Evolutionary conservation across 1,140 invertebrate species (phyloP).

Genomic region (Cyphomyrmex costatus): DNA sequence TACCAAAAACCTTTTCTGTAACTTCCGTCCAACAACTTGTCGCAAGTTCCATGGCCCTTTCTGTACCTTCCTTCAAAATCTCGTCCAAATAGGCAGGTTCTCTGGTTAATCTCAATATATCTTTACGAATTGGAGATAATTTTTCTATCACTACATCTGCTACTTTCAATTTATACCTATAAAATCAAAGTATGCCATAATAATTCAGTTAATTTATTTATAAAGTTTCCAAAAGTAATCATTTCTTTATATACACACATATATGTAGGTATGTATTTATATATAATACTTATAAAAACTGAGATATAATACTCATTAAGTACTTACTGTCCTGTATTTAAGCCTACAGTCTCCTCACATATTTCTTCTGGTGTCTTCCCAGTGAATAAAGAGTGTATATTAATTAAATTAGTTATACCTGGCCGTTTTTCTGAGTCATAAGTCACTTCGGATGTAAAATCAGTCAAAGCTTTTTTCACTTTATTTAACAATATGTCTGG

Average conservation of each 20-base stretch:
- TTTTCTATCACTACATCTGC: conserved; percentile 92
- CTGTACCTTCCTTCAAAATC: conserved; percentile 90
- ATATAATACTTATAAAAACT: not conserved
- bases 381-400: conserved; percentile 93
- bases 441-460: conserved; percentile 94
- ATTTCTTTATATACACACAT: conserved; percentile 9
- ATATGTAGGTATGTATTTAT: too few relatives aligned
- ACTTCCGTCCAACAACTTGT: conserved; percentile 91
- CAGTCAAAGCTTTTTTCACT: conserved; percentile 96
- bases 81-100: conserved; percentile 90
- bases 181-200: conserved; percentile 11
- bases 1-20: conserved; percentile 87
- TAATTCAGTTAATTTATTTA: conserved; percentile 13
- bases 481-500: conserved; percentile 93
- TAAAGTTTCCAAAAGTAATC: conserved; percentile 9
- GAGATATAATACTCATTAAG: conserved; percentile 54
- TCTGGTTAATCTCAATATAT: conserved; percentile 88
- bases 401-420: conserved; percentile 96
- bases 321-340: conserved; percentile 92
- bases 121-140: conserved; percentile 91
- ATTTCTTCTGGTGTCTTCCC: conserved; percentile 91
- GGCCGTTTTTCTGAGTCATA: conserved; percentile 93
- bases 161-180: conserved; percentile 92
- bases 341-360: conserved; percentile 89
- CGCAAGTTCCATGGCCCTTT: conserved; percentile 91